These are phyloP conservation scores for Siniperca scherzeri DNA, from an alignment of 2,797 vertebrate species.

Conservation along the genomic window DNA sequence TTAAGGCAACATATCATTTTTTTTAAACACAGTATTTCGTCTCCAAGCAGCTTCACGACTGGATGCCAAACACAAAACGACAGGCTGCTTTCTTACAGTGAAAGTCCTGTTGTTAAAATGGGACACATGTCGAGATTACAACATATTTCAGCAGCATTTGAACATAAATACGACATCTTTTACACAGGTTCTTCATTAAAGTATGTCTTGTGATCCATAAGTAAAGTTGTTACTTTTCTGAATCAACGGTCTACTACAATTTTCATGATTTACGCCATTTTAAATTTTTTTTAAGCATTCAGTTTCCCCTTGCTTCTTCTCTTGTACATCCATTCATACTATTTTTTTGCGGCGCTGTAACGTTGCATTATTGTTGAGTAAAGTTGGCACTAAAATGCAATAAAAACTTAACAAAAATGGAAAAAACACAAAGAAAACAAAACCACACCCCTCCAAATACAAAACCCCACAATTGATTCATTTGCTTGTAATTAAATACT, in stretches of 20 bases:
- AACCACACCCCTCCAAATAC: too few relatives aligned
- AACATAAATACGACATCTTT: neutral
- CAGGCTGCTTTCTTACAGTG: slow-evolving; percentile 2
- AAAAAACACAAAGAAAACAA: too few relatives aligned
- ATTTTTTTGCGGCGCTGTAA: neutral
- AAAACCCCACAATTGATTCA: too few relatives aligned
- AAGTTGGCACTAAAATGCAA: neutral
- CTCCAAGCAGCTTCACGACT: neutral
- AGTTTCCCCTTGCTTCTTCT: neutral
- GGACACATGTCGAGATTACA: neutral
- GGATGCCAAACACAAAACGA: neutral
- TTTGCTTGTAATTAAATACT: too few relatives aligned
- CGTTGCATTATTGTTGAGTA: too few relatives aligned
- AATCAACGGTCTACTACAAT: neutral
- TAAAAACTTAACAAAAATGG: too few relatives aligned
- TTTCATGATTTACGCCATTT: neutral
- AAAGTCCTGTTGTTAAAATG: neutral
- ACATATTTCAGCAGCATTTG: neutral
- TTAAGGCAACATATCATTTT: neutral
- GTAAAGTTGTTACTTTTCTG: neutral
- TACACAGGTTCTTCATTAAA: neutral
- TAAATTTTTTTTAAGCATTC: neutral
- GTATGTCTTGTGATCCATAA: neutral
- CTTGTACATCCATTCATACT: neutral
- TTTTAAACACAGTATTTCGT: neutral